Evolutionary conservation across 2,888 invertebrate genomes (phyloP).

Genomic region (Eutolmus rufibarbis): DNA sequence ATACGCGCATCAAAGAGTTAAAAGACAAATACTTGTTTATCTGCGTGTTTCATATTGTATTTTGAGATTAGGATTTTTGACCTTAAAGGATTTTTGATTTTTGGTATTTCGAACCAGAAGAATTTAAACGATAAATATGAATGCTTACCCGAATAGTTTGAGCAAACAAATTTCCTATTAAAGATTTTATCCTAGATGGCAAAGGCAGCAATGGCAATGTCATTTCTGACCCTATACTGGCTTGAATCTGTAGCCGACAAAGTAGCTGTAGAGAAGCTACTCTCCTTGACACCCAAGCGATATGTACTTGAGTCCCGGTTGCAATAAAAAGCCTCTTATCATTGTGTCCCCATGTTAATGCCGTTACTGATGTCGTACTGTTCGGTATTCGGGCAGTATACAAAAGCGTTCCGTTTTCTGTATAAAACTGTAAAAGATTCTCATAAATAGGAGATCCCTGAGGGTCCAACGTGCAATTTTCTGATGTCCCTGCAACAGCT

Average conservation of each 20-base stretch:
- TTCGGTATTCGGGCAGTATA: slow-evolving; percentile 82
- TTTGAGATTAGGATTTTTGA: neutral
- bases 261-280: slow-evolving; percentile 91
- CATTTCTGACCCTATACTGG: slow-evolving; percentile 76
- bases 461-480: slow-evolving; percentile 55
- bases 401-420: slow-evolving; percentile 81
- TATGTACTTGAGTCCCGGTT: slow-evolving; percentile 89
- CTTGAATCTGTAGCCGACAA: slow-evolving; percentile 82
- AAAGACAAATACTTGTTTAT: too few relatives aligned
- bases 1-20: too few relatives aligned
- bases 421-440: slow-evolving; percentile 91
- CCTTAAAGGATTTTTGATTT: neutral
- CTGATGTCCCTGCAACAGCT: slow-evolving; percentile 85
- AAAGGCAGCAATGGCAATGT: slow-evolving; percentile 82
- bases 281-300: slow-evolving; percentile 90
- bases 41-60: too few relatives aligned
- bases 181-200: slow-evolving; percentile 84
- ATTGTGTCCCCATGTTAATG: slow-evolving; percentile 98
- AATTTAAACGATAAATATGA: neutral
- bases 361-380: slow-evolving; percentile 80
- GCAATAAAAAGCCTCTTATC: slow-evolving; percentile 94
- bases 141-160: slow-evolving; percentile 87
- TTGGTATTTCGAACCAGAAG: too few relatives aligned
- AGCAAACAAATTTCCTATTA: slow-evolving; percentile 85
- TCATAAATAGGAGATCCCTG: slow-evolving; percentile 68